Evolutionary conservation across 2,888 invertebrate genomes (phyloP), one percentile per base, ranked within the genome.

Genomic region (Drosophila macrospina): DNA sequence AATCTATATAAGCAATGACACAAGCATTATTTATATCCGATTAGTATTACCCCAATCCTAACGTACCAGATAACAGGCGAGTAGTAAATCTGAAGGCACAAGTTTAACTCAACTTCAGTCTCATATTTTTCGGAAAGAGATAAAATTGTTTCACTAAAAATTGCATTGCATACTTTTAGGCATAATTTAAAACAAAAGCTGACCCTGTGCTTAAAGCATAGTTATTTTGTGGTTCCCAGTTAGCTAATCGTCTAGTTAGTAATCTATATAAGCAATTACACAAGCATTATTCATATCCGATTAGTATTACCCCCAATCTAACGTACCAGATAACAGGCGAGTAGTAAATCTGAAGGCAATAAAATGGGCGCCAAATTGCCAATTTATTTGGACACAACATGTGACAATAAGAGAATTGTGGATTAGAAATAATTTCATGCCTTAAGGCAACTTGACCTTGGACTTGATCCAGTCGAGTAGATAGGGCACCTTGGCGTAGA

Each of bases 401-500:
- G 74, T 78, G 67, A 51, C 78, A 45, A n/a, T 8, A 16, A 36
- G 24, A 16, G 16, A 54, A 26, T 52, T 36, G 20, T 15, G 4
- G 15, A 37, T 26, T 5, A 15, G 10, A 26, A 41, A 7, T 28
- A 36, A n/a, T 20, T 37, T 11, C 4, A 10, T 7, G 24, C 8
- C 11, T 16, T 41, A 62, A 4, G 11, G 1, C 26, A 44, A 28
- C 16, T 45, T 13, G 5, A 67, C 15, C 26, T 69, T 80, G 1
- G 61, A 63, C 30, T 69, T 61, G 16, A 90, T 63, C 90, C 90
- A 90, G 44, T 73, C 28, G 20, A 45, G 13, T 1, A 80, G 72
- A 52, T 78, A 30, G 3, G 67, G 52, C 13, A 90, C 80, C 16
- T 73, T 89, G 11, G 91, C 69, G 70, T 91, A 91, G 5, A 91